These are phyloP conservation scores for Amblyjoppa fuscipennis DNA, from an alignment of 2,888 invertebrate genomes.

Conservation along the genomic window DNA sequence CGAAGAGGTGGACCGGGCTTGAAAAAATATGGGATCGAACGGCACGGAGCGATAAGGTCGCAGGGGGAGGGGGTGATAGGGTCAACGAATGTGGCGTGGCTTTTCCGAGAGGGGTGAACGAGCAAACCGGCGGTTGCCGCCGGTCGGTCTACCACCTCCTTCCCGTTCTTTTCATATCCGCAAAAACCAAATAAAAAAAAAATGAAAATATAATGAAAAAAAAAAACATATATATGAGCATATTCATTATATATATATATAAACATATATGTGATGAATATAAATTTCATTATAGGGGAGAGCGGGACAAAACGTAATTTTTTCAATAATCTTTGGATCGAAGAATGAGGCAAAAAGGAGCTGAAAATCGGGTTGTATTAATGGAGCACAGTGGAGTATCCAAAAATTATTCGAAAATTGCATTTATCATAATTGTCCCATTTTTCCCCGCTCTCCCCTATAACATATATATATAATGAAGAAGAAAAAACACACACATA, in stretches of 20 bases:
- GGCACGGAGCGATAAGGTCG: constrained; percentile 71
- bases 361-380: no score
- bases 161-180: constrained; percentile 35
- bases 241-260: background rate
- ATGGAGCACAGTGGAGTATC: no score
- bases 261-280: background rate
- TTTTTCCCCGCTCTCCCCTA: no score
- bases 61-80: constrained; percentile 70
- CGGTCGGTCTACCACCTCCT: constrained; percentile 53
- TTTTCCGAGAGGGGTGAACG: constrained; percentile 63
- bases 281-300: no score
- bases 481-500: background rate
- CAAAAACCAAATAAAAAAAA: constrained; percentile 32
- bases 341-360: no score
- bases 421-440: no score
- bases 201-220: constrained; percentile 35
- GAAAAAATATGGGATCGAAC: constrained; percentile 78
- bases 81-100: constrained; percentile 74
- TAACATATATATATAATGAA: no score
- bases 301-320: no score
- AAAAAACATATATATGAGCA: constrained; percentile 14
- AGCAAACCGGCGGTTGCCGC: constrained; percentile 41
- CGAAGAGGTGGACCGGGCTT: constrained; percentile 64
- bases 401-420: no score
- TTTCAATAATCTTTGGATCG: no score